Evolutionary conservation across 2,113 vertebrate species (phyloP).

Genomic region (Syngnathus floridae): DNA sequence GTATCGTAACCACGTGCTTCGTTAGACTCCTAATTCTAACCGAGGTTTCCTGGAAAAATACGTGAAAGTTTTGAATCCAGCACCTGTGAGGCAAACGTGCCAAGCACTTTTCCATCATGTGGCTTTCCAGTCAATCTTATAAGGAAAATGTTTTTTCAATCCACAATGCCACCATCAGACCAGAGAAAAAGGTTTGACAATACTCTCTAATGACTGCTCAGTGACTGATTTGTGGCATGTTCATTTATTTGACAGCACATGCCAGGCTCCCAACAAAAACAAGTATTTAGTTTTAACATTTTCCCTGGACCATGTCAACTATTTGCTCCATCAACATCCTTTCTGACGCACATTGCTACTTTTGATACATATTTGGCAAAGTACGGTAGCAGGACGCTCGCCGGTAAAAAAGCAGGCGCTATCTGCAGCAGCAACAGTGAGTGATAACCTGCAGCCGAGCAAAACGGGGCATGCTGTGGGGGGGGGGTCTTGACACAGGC

Average conservation of each 20-base stretch:
- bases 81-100: too few species aligned
- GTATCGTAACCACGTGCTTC: conserved; percentile 8
- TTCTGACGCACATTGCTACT: conserved; percentile 34
- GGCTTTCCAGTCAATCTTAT: too few species aligned
- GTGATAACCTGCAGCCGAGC: conserved; percentile 10
- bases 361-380: conserved; percentile 24
- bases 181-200: neutral
- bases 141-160: too few species aligned
- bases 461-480: neutral
- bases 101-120: too few species aligned
- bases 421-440: conserved; percentile 22
- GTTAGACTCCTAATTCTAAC: neutral
- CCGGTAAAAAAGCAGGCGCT: neutral
- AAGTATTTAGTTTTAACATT: conserved; percentile 27
- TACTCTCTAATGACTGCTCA: neutral
- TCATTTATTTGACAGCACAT: neutral
- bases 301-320: conserved; percentile 41
- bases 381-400: conserved; percentile 3
- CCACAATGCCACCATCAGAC: too few species aligned
- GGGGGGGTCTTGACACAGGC: conserved; percentile 46
- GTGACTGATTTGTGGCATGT: conserved; percentile 2
- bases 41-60: neutral
- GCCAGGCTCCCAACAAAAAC: conserved; percentile 5
- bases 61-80: neutral
- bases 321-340: conserved; percentile 48